phyloP scores from a whole-genome alignment of 2,797 vertebrate species.

The Falco rusticolus region DNA sequence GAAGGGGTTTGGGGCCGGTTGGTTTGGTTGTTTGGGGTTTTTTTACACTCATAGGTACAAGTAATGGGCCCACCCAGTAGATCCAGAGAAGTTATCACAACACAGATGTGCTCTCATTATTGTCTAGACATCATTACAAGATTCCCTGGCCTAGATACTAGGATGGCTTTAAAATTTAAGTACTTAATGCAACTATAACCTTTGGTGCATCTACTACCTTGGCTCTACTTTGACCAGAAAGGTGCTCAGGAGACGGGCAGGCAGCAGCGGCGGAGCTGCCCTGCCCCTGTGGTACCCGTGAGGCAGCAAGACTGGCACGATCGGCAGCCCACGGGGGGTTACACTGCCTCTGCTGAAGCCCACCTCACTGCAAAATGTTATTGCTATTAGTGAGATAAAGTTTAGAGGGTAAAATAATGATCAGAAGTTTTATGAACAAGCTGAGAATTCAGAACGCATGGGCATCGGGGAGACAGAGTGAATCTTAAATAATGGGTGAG shows the following conservation, averaged over 20 bases:
- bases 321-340: accelerated
- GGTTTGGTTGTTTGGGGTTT: background rate
- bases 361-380: background rate
- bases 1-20: background rate
- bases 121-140: background rate
- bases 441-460: background rate
- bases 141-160: background rate
- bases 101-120: accelerated
- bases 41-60: background rate
- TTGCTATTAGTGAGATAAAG: background rate
- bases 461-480: background rate
- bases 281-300: background rate
- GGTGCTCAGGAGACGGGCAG: accelerated
- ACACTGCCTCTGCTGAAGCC: background rate
- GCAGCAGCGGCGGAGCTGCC: accelerated
- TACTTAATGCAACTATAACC: background rate
- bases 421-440: background rate
- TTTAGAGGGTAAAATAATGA: background rate
- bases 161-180: background rate
- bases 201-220: background rate
- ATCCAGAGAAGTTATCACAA: background rate
- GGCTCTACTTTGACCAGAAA: background rate
- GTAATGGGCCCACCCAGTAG: no score
- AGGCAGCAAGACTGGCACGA: accelerated
- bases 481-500: background rate